A percentile compares a stretch with the other conserved stretches of the same genome.
Conservation (phyloP, 2,888 invertebrate species). For the Eugnorisma glareosa region DNA sequence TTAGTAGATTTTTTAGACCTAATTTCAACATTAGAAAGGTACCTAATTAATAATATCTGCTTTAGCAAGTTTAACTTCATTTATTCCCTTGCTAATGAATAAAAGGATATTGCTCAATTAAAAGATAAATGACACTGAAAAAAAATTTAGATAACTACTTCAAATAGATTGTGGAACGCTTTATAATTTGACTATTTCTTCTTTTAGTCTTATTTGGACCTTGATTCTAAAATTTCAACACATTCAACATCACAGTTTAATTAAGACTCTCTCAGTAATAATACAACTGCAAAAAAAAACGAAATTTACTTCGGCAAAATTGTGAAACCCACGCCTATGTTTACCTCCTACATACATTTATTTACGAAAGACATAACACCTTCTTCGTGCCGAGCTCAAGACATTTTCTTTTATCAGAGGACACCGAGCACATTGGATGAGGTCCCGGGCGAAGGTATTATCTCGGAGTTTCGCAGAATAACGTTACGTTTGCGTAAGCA, state of each 20-base stretch:
- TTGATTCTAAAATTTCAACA: background rate
- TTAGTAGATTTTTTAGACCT: slow-evolving; percentile 3
- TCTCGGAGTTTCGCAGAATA: slow-evolving; percentile 78
- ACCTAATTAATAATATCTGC: background rate
- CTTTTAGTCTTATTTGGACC: background rate
- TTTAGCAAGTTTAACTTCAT: no score
- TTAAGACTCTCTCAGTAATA: slow-evolving; percentile 9
- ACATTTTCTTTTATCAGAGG: slow-evolving; percentile 83
- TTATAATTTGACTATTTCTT: background rate
- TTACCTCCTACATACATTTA: slow-evolving; percentile 40
- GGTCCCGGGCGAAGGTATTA: slow-evolving; percentile 78
- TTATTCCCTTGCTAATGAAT: background rate
- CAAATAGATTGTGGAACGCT: background rate
- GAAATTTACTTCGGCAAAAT: background rate
- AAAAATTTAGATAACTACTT: background rate
- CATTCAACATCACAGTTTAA: background rate
- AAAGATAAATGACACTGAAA: background rate
- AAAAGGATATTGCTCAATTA: background rate
- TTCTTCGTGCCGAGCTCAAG: slow-evolving; percentile 71
- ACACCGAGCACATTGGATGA: slow-evolving; percentile 78
- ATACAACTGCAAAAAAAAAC: background rate
- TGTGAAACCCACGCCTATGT: slow-evolving; percentile 6
- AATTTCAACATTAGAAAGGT: background rate
- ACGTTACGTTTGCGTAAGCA: slow-evolving; percentile 74
- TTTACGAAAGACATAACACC: slow-evolving; percentile 59